These are phyloP conservation scores for Coenobita brevimanus DNA, from an alignment of 1,140 invertebrate species.

Conservation along the genomic window DNA sequence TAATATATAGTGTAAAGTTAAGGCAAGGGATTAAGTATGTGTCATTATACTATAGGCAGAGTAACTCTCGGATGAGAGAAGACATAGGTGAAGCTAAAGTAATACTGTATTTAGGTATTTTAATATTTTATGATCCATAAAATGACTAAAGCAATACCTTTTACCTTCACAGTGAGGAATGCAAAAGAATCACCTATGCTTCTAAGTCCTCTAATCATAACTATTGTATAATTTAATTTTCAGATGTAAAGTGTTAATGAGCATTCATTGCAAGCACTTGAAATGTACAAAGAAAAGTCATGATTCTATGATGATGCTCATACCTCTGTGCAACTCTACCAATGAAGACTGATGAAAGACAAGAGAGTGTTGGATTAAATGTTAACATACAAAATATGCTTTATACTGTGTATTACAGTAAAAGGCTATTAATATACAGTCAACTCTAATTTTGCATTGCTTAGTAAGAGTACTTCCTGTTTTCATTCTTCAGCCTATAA, in stretches of 20 bases:
- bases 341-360: no score
- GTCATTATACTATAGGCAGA: constrained; percentile 24
- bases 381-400: no score
- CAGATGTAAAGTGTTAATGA: constrained; percentile 52
- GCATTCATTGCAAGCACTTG: constrained; percentile 63
- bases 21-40: not conserved
- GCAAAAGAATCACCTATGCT: constrained; percentile 43
- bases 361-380: no score
- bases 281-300: constrained; percentile 61
- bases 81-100: constrained; percentile 33
- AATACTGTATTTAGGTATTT: not conserved
- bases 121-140: no score
- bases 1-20: no score
- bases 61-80: constrained; percentile 30
- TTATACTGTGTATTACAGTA: no score
- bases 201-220: constrained; percentile 43
- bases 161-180: not conserved
- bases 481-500: no score
- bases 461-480: no score
- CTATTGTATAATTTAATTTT: constrained; percentile 40
- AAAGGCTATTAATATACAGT: no score
- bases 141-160: constrained; percentile 31
- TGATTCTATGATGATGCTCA: constrained; percentile 57
- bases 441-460: no score
- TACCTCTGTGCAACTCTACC: constrained; percentile 38